Evolutionary conservation across 2,888 invertebrate species (phyloP).

Genomic region (Aphodius sticticus): DNA sequence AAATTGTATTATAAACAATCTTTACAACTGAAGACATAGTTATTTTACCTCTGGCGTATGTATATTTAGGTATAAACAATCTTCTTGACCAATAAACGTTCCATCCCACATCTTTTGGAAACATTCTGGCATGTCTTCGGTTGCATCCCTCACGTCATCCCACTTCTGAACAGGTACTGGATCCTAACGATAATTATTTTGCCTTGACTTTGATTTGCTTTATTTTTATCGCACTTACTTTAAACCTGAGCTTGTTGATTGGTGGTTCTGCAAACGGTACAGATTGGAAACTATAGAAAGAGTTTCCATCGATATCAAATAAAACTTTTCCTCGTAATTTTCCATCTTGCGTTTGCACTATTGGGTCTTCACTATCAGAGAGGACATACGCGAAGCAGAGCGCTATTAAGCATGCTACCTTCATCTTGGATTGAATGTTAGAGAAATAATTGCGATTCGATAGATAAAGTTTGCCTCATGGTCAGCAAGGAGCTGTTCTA

Average conservation of each 20-base stretch:
- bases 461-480: background rate
- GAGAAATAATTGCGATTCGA: background rate
- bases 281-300: background rate
- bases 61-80: conserved; percentile 61
- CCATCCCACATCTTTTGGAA: conserved; percentile 27
- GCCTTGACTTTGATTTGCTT: too few species aligned
- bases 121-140: conserved; percentile 46
- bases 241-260: background rate
- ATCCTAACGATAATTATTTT: background rate
- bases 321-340: background rate
- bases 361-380: background rate
- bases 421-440: background rate
- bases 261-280: background rate
- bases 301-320: background rate
- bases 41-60: conserved; percentile 42
- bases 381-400: background rate
- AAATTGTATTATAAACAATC: conserved; percentile 12
- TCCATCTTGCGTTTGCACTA: background rate
- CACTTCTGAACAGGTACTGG: conserved; percentile 51
- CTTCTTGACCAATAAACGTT: conserved; percentile 52
- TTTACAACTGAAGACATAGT: background rate
- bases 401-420: background rate
- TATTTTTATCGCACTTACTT: background rate
- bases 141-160: conserved; percentile 57
- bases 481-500: background rate